phyloP scores from a whole-genome alignment of 2,113 vertebrate genomes.

The Oncorhynchus keta region DNA sequence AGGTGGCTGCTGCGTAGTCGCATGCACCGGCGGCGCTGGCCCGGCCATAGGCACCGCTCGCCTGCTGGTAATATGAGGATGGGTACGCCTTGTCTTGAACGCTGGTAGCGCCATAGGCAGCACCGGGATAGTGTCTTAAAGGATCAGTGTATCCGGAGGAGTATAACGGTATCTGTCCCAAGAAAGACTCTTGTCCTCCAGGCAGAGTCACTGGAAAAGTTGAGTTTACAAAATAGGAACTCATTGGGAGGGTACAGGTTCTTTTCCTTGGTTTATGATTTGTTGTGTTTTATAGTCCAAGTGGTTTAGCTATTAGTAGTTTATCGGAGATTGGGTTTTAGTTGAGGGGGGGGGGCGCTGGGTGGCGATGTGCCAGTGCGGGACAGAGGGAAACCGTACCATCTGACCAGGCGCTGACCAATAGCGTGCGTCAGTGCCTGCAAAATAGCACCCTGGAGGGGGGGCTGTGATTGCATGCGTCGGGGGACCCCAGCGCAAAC shows the following conservation, averaged over 20 bases:
- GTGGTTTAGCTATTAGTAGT: conserved; percentile 97
- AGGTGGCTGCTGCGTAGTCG: conserved; percentile 84
- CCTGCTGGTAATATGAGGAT: conserved; percentile 88
- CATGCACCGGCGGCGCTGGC: conserved; percentile 74
- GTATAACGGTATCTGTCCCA: conserved; percentile 96
- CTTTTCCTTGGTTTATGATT: conserved; percentile 93
- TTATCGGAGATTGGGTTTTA: conserved; percentile 98
- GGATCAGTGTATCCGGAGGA: conserved; percentile 94
- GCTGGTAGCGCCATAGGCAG: conserved; percentile 76
- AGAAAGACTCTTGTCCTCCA: conserved; percentile 90
- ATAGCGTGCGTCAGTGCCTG: conserved; percentile 87
- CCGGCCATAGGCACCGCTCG: conserved; percentile 81
- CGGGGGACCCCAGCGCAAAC: conserved; percentile 77
- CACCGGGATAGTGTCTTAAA: conserved; percentile 86
- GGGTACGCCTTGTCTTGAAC: conserved; percentile 86
- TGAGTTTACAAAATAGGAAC: conserved; percentile 99
- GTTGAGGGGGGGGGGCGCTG: conserved; percentile 74
- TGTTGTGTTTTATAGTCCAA: conserved; percentile 99
- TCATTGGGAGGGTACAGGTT: conserved; percentile 88
- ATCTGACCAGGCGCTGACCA: conserved; percentile 96
- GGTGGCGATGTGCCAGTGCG: conserved; percentile 94
- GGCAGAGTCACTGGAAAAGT: conserved; percentile 96
- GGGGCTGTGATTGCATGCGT: conserved; percentile 72
- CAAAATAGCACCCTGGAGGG: conserved; percentile 86
- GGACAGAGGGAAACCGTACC: conserved; percentile 91